Evolutionary conservation across 2,888 invertebrate genomes (phyloP), one percentile per base, ranked within the genome.

Genomic region (Cheiracanthium punctorium): DNA sequence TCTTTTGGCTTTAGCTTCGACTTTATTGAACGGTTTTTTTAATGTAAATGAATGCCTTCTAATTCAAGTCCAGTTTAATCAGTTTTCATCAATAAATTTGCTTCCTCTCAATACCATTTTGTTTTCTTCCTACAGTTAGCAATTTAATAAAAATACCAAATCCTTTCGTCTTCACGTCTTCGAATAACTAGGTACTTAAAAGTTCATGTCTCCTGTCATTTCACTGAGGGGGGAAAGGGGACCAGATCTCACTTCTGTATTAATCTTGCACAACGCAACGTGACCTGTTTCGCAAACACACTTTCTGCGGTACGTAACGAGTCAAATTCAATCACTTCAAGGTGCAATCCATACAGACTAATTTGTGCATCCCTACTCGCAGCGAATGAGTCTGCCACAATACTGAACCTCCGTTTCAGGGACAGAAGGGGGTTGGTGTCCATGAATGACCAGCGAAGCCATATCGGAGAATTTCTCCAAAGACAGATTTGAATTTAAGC

Each of bases 381-480:
- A 58, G 24, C 24, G 58, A 58, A 58, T 58, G 58, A 58, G 14
- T 48, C 43, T 48, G 24, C 24, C 24, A 24, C 24, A n/a, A 58
- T 24, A 17, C 24, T 24, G 17, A 58, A 58, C 58, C 24, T 24
- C 58, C 2, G 58, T 58, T 24, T 17, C 4, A 58, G 24, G 20
- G 58, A 24, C 8, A 58, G 20, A 20, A 58, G 24, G 12, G 12
- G n/a, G n/a, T n/a, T n/a, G n/a, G 58, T 8, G 10, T 58, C 20
- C 24, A 58, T 58, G 24, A 58, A 58, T 58, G 58, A 58, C 58
- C 58, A 58, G 5, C 24, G 58, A 58, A 58, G 58, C 58, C 58
- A 7, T 58, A 58, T 24, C 20, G 7, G 17, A 5, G 24, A 24
- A 17, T 58, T 17, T 12, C 4, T 24, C 24, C 24, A 5, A 20